Evolutionary conservation across 2,888 invertebrate species (phyloP).

Genomic region (Synanthedon myopaeformis): DNA sequence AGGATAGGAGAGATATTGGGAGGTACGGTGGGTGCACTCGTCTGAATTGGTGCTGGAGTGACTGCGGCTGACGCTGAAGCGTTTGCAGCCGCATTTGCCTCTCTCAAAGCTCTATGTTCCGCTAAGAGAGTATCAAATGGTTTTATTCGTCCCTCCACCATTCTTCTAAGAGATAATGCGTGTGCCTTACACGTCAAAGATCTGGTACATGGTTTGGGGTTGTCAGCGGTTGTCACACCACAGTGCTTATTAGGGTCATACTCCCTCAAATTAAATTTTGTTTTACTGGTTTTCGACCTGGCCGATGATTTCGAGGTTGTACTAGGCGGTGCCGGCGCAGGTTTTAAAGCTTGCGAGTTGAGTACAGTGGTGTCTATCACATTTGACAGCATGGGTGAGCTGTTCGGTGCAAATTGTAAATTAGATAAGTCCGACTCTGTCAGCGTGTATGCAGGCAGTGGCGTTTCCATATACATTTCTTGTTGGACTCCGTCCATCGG

Average conservation of each 20-base stretch:
- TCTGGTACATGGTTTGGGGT: constrained; percentile 80
- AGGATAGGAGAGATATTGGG: constrained; percentile 41
- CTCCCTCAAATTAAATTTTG: constrained; percentile 70
- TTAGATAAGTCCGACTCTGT: constrained; percentile 42
- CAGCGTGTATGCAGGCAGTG: constrained; percentile 35
- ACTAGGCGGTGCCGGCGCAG: constrained; percentile 22
- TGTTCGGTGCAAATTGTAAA: constrained; percentile 47
- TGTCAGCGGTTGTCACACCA: constrained; percentile 79
- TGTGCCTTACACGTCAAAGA: constrained; percentile 81
- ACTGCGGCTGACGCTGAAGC: constrained; percentile 19
- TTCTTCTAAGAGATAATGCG: constrained; percentile 76
- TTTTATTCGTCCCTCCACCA: constrained; percentile 78
- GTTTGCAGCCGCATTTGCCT: constrained; percentile 34
- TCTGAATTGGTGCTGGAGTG: constrained; percentile 11
- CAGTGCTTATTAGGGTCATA: constrained; percentile 88
- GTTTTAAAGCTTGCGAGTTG: constrained; percentile 29
- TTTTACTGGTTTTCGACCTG: constrained; percentile 46
- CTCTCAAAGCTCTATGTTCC: constrained; percentile 78
- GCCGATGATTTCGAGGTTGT: constrained; percentile 31
- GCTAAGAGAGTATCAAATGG: constrained; percentile 80
- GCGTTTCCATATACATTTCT: constrained; percentile 44
- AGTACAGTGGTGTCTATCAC: constrained; percentile 29
- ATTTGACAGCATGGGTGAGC: constrained; percentile 37
- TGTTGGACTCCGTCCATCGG: constrained; percentile 36
- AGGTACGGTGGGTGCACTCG: constrained; percentile 15